Evolutionary conservation across 2,797 vertebrate species (phyloP).

Genomic region (Acipenser ruthenus): DNA sequence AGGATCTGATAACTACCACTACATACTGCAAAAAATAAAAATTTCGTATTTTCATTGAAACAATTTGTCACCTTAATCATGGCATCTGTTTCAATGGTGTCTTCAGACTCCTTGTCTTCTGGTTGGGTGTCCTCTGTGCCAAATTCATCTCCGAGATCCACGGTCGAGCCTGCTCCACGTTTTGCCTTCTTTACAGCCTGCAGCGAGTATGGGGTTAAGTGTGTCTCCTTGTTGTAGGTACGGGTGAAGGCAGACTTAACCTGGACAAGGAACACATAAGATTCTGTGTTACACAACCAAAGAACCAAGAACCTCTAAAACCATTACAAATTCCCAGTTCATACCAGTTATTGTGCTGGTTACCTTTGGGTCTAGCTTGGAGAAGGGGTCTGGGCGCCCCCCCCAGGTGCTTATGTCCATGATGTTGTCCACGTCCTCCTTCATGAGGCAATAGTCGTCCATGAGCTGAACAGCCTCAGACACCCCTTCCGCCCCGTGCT

Average conservation of each 20-base stretch:
- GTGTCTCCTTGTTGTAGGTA: conserved; percentile 82
- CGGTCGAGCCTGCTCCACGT: conserved; percentile 32
- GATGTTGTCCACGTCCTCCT: conserved; percentile 89
- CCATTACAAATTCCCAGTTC: too few species aligned
- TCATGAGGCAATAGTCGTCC: conserved; percentile 84
- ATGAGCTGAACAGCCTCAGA: conserved; percentile 67
- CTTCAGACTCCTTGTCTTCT: conserved; percentile 61
- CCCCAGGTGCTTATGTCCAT: conserved; percentile 90
- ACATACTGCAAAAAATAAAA: too few species aligned
- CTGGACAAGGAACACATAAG: conserved; percentile 41
- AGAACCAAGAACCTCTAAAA: too few species aligned
- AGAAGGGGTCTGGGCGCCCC: conserved; percentile 76
- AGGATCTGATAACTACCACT: too few species aligned
- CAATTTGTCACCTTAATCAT: conserved; percentile 85
- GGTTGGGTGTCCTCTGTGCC: conserved; percentile 34
- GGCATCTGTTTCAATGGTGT: conserved; percentile 65
- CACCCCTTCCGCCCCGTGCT: conserved; percentile 69
- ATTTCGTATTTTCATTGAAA: too few species aligned
- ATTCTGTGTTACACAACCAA: too few species aligned
- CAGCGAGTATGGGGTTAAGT: conserved; percentile 82
- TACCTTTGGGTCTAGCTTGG: conserved; percentile 91
- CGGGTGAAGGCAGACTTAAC: conserved; percentile 94
- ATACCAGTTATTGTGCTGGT: conserved; percentile 10
- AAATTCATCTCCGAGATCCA: neutral
- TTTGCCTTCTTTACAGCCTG: conserved; percentile 64